Conservation (phyloP, 2,113 vertebrate genomes). For the Melanerpes aurifrons region DNA sequence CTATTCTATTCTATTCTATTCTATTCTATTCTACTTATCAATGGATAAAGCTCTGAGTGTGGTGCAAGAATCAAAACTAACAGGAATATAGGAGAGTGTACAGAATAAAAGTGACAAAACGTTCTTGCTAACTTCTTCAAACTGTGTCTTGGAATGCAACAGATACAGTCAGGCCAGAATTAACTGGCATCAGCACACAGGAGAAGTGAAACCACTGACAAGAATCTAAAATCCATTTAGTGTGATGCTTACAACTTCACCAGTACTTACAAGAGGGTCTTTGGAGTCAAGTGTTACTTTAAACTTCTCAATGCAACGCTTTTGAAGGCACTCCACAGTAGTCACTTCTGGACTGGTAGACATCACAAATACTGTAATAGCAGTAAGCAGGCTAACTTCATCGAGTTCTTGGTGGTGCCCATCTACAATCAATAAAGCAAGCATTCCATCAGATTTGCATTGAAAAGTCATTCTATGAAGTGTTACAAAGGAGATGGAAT, state of each 20-base stretch:
- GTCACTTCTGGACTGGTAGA: constrained; percentile 86
- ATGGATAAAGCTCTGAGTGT: neutral
- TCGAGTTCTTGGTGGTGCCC: constrained; percentile 72
- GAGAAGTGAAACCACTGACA: constrained; percentile 13
- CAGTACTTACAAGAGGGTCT: constrained; percentile 83
- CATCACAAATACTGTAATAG: constrained; percentile 87
- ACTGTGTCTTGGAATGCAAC: neutral
- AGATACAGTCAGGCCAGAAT: neutral
- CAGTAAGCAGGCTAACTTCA: constrained; percentile 84
- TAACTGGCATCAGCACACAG: neutral
- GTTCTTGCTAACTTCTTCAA: neutral
- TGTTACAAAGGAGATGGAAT: neutral
- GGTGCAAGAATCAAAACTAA: neutral
- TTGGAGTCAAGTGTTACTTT: constrained; percentile 82
- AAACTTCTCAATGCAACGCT: constrained; percentile 84
- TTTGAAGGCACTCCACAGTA: constrained; percentile 79
- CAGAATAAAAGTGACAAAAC: neutral
- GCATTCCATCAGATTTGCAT: constrained; percentile 7
- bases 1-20: no score
- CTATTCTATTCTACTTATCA: no score
- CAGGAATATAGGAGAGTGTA: neutral
- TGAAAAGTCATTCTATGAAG: neutral
- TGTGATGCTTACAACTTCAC: neutral
- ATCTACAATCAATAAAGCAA: constrained; percentile 52
- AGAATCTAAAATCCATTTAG: neutral